Conservation (phyloP, 1,140 invertebrate genomes). For the Akabosia matsudoensis region DNA sequence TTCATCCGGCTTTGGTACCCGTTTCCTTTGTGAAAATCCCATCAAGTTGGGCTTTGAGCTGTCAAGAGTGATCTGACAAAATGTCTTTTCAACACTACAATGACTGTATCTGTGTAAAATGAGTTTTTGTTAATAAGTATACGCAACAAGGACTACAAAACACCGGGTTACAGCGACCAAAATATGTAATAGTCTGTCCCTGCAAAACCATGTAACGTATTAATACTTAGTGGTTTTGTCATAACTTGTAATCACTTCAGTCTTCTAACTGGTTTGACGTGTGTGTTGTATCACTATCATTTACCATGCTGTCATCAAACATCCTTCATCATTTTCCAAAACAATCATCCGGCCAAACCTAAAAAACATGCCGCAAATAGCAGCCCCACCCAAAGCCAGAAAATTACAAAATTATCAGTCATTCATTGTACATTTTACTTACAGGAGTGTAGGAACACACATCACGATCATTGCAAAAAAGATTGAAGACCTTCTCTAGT, state of each 20-base stretch:
- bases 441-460: not conserved
- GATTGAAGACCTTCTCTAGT: too few relatives aligned
- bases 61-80: not conserved
- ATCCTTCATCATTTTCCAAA: too few relatives aligned
- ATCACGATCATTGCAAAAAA: too few relatives aligned
- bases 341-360: not conserved
- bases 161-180: not conserved
- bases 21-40: not conserved
- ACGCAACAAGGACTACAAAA: not conserved
- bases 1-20: not conserved
- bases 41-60: conserved; percentile 5
- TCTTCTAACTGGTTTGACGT: not conserved
- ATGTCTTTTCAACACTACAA: not conserved
- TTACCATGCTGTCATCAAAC: not conserved
- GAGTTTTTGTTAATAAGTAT: not conserved
- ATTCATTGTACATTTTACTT: not conserved
- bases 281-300: not conserved
- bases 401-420: not conserved
- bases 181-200: too few relatives aligned
- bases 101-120: not conserved
- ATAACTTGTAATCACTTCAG: not conserved
- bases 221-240: not conserved
- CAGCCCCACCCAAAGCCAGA: not conserved
- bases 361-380: not conserved
- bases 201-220: too few relatives aligned